Base-by-base conservation (phyloP, 2,797 vertebrate genomes). In the Cyprinella venusta region DNA sequence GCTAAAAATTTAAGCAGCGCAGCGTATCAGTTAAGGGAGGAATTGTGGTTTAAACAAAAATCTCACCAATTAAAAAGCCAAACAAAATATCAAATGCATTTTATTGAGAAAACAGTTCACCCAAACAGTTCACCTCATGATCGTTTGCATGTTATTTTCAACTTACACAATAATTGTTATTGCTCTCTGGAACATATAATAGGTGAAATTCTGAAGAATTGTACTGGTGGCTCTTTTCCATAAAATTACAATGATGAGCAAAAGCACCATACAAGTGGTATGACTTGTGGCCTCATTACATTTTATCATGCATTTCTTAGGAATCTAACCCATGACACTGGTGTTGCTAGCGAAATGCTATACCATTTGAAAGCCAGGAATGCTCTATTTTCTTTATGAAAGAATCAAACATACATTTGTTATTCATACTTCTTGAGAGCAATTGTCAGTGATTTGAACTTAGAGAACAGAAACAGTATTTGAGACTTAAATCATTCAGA, bases 1-100 rank as follows among this genome's bases (percentile, higher is more conserved):
- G 64, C 77, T 68, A 82, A 52, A 70, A 61, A 19, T 40, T 4
- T 59, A 61, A 48, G 18, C 42, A 65, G 10, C 5, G 1, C 38
- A 65, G 10, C 7, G 1, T 38, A 30, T 69, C 80, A 80, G 52
- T 74, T 85, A 42, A 85, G 76, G 42, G 61, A 61, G 18, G 36
- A 76, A 40, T 10, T 12, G n/a, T 76, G 74, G 54, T 61, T 26
- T n/a, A 70, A 30, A 26, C 24, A 26, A 26, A 68, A 40, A n/a
- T 15, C 1, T 52, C 40, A 79, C 36, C 26, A 69, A 52, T 67
- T 16, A 84, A 26, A 80, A 79, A 54, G 8, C 13, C 61, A 76
- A 10, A 26, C 4, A 79, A 70, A 70, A 38, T 33, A 42, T 4
- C 12, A 16, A 63, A 12, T 63, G 24, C 26, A 72, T 63, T 19